phyloP scores from a whole-genome alignment of 2,113 vertebrate species.

The Parus major region DNA sequence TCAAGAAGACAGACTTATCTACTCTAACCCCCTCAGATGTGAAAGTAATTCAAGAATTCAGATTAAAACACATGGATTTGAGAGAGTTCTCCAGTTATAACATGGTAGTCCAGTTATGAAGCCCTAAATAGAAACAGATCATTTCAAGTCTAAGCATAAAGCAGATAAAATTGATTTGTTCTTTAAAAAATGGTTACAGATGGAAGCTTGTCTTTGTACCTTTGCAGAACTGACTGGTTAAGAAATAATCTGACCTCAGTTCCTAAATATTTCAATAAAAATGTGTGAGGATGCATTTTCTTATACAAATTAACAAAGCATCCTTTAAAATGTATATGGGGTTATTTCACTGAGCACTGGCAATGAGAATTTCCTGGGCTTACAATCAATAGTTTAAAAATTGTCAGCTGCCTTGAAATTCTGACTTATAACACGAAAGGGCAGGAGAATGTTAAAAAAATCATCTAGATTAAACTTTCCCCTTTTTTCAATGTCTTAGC shows the following conservation, averaged over 20 bases:
- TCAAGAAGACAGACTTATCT: neutral
- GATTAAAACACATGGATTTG: neutral
- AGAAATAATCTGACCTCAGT: neutral
- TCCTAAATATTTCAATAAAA: neutral
- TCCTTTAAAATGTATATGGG: neutral
- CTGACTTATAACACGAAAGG: neutral
- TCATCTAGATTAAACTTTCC: neutral
- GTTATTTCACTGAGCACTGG: neutral
- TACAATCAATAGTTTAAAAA: neutral
- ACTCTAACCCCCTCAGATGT: neutral
- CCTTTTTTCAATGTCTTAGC: neutral
- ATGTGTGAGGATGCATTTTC: neutral
- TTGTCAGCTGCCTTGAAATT: neutral
- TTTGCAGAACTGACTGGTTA: neutral
- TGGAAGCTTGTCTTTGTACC: neutral
- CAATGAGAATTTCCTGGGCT: neutral
- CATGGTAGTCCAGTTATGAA: neutral
- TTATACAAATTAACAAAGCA: neutral
- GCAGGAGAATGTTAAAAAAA: neutral
- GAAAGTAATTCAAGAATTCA: neutral
- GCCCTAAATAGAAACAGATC: fast-evolving
- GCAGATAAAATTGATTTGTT: neutral
- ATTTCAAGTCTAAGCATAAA: neutral
- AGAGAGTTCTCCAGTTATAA: neutral
- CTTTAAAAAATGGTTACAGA: neutral